Evolutionary conservation across 2,113 vertebrate genomes (phyloP).

Genomic region (Pangasianodon gigas): DNA sequence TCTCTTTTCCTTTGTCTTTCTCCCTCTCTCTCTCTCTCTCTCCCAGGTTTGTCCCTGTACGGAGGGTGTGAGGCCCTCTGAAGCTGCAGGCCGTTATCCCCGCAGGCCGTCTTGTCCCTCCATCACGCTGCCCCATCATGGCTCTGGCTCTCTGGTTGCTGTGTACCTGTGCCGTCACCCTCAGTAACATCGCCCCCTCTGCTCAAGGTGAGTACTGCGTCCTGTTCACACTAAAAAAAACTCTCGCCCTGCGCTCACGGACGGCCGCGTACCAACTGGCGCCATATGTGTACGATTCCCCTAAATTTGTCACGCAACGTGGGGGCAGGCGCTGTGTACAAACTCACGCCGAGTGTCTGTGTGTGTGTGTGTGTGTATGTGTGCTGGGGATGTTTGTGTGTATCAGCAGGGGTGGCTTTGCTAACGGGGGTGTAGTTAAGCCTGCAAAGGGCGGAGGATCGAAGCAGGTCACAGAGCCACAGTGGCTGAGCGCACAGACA

Average conservation of each 20-base stretch:
- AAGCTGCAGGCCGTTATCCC: constrained; percentile 61
- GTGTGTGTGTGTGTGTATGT: constrained; percentile 32
- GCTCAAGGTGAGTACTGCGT: constrained; percentile 66
- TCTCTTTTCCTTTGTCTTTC: neutral
- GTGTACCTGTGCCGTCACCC: constrained; percentile 65
- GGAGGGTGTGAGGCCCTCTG: constrained; percentile 62
- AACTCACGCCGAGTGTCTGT: constrained; percentile 18
- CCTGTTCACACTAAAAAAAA: neutral
- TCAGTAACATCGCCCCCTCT: constrained; percentile 69
- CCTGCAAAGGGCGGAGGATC: constrained; percentile 53
- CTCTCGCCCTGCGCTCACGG: constrained; percentile 5
- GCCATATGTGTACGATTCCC: constrained; percentile 69
- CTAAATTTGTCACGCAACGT: constrained; percentile 64
- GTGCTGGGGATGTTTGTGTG: constrained; percentile 1
- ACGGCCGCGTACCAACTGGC: constrained; percentile 60
- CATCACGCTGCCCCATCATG: constrained; percentile 65
- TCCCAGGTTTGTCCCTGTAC: constrained; percentile 54
- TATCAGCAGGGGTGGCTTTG: neutral
- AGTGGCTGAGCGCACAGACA: constrained; percentile 67
- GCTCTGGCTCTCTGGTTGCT: constrained; percentile 70
- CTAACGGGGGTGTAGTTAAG: constrained; percentile 28
- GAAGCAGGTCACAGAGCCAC: constrained; percentile 64
- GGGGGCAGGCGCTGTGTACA: constrained; percentile 11
- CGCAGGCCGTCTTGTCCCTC: constrained; percentile 15
- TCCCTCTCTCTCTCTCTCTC: neutral